Evolutionary conservation across 2,888 invertebrate genomes (phyloP).

Genomic region (Stenotaenia linearis): DNA sequence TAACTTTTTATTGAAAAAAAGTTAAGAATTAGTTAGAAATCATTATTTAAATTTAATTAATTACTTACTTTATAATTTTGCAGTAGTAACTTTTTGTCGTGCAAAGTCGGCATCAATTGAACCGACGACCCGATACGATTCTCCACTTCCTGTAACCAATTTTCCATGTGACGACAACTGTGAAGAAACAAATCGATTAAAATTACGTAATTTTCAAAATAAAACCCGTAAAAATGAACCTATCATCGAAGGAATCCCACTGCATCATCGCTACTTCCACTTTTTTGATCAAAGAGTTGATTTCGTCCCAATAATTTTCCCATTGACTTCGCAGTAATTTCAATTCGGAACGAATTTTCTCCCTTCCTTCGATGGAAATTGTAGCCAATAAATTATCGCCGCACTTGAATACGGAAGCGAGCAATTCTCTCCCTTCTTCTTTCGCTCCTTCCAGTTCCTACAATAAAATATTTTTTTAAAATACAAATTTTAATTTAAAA

Average conservation of each 20-base stretch:
- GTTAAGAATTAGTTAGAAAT: not conserved
- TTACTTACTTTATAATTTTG: slow-evolving; percentile 62
- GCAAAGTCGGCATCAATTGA: slow-evolving; percentile 69
- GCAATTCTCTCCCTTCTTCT: slow-evolving; percentile 68
- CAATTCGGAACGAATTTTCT: slow-evolving; percentile 73
- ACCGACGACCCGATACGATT: slow-evolving; percentile 65
- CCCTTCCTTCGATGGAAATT: slow-evolving; percentile 80
- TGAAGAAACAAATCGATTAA: too few relatives aligned
- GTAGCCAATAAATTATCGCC: slow-evolving; percentile 83
- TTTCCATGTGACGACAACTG: slow-evolving; percentile 74
- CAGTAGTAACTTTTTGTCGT: slow-evolving; percentile 80
- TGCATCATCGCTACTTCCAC: slow-evolving; percentile 84
- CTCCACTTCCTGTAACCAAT: slow-evolving; percentile 77
- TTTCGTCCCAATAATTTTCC: slow-evolving; percentile 75
- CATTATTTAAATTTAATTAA: not conserved
- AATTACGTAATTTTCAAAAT: too few relatives aligned
- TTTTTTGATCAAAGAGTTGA: slow-evolving; percentile 76
- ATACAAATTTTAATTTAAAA: not conserved
- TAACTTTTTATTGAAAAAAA: too few relatives aligned
- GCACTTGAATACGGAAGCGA: slow-evolving; percentile 74
- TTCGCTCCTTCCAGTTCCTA: slow-evolving; percentile 54
- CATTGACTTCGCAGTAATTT: slow-evolving; percentile 72
- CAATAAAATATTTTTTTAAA: not conserved
- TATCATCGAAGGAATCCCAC: slow-evolving; percentile 84
- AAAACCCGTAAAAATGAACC: slow-evolving; percentile 34